Conservation (phyloP, 1,140 invertebrate species). For the Apocrypta bakeri region DNA sequence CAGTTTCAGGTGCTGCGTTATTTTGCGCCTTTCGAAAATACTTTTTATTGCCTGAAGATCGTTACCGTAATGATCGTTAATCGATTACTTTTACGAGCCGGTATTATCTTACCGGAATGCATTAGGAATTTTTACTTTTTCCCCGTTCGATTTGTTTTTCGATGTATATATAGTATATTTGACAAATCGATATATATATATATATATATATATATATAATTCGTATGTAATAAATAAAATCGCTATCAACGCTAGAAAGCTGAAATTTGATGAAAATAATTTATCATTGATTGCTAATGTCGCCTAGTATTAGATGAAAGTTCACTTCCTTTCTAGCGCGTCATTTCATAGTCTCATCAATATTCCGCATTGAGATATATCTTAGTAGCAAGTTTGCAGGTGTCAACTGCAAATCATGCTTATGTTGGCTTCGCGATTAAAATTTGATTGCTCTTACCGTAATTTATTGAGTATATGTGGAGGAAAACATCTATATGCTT, state of each 20-base stretch:
- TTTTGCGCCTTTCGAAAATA: not conserved
- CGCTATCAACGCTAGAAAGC: not conserved
- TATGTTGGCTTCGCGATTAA: not conserved
- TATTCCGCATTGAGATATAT: not conserved
- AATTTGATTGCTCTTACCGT: not conserved
- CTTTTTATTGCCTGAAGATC: too few relatives aligned
- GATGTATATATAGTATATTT: too few relatives aligned
- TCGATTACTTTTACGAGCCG: not conserved
- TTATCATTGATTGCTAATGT: not conserved
- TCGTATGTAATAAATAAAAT: too few relatives aligned
- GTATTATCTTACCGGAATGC: too few relatives aligned
- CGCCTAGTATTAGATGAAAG: not conserved
- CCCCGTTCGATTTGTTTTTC: too few relatives aligned
- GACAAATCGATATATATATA: too few relatives aligned
- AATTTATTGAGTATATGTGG: not conserved
- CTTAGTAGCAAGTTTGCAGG: not conserved
- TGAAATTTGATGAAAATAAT: not conserved
- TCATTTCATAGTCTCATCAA: not conserved
- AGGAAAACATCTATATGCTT: not conserved
- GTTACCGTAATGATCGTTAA: not conserved
- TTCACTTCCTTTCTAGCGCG: not conserved
- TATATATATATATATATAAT: too few relatives aligned
- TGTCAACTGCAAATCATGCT: not conserved
- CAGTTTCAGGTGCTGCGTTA: not conserved
- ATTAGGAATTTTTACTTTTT: too few relatives aligned